phyloP scores from a whole-genome alignment of 2,888 invertebrate genomes.

The Drosophila flavopinicola region DNA sequence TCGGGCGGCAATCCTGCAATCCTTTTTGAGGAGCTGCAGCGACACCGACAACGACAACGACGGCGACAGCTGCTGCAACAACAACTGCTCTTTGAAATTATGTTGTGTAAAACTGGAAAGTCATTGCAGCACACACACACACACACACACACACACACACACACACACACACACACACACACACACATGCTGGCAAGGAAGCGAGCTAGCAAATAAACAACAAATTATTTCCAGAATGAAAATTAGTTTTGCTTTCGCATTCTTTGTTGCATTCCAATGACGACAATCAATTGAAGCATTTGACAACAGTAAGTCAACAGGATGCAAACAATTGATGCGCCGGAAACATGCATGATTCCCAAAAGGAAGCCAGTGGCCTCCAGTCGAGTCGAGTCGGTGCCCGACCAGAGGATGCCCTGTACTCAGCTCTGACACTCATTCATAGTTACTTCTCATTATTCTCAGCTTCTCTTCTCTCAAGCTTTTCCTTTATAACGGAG shows the following conservation, averaged over 20 bases:
- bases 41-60: slow-evolving; percentile 15
- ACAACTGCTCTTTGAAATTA: slow-evolving; percentile 46
- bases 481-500: too few species aligned
- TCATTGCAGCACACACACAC: slow-evolving; percentile 39
- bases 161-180: slow-evolving; percentile 9
- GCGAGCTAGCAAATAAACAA: slow-evolving; percentile 46
- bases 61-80: slow-evolving; percentile 25
- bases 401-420: too few species aligned
- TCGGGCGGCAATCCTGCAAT: slow-evolving; percentile 17
- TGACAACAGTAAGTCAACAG: slow-evolving; percentile 1
- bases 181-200: not conserved
- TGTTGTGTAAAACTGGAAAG: slow-evolving; percentile 50
- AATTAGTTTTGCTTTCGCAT: slow-evolving; percentile 56
- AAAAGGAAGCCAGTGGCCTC: not conserved
- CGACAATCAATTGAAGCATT: slow-evolving; percentile 27
- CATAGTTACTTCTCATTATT: too few species aligned
- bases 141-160: not conserved
- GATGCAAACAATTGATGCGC: slow-evolving; percentile 5
- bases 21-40: slow-evolving; percentile 31
- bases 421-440: too few species aligned
- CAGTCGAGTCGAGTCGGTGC: too few species aligned
- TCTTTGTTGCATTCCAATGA: slow-evolving; percentile 30
- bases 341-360: not conserved
- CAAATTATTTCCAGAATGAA: slow-evolving; percentile 61
- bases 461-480: too few species aligned